Conservation (phyloP, 2,888 invertebrate genomes). For the Drosophila nr. perissopoda region DNA sequence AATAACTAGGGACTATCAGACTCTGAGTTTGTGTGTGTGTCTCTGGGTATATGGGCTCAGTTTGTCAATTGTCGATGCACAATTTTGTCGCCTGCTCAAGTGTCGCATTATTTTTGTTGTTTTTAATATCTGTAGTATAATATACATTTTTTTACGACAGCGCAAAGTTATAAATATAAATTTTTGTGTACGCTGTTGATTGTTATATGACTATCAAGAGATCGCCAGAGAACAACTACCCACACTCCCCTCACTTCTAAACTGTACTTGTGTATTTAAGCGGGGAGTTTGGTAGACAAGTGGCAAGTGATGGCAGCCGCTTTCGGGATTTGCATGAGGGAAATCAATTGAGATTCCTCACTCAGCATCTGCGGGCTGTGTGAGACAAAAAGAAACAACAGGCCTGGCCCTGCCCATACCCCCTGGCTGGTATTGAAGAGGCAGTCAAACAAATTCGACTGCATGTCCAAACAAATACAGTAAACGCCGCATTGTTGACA, state of each 20-base stretch:
- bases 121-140: conserved; percentile 32
- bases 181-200: conserved; percentile 63
- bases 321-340: conserved; percentile 48
- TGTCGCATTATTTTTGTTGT: conserved; percentile 35
- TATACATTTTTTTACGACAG: conserved; percentile 57
- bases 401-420: background rate
- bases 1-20: conserved; percentile 24
- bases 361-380: conserved; percentile 38
- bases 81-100: conserved; percentile 52
- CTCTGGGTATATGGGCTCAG: conserved; percentile 13
- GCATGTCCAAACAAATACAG: conserved; percentile 52
- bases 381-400: conserved; percentile 20
- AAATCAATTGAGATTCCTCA: conserved; percentile 56
- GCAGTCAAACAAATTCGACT: conserved; percentile 50
- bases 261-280: conserved; percentile 18
- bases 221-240: background rate
- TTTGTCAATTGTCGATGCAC: conserved; percentile 49
- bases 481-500: conserved; percentile 36
- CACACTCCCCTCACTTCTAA: background rate
- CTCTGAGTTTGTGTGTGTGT: conserved; percentile 1
- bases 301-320: conserved; percentile 52
- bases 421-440: conserved; percentile 28
- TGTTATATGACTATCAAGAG: conserved; percentile 56
- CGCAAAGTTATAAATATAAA: conserved; percentile 64
- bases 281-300: conserved; percentile 41